Evolutionary conservation across 2,113 vertebrate species (phyloP).

Genomic region (Epinephelus cyanopodus): DNA sequence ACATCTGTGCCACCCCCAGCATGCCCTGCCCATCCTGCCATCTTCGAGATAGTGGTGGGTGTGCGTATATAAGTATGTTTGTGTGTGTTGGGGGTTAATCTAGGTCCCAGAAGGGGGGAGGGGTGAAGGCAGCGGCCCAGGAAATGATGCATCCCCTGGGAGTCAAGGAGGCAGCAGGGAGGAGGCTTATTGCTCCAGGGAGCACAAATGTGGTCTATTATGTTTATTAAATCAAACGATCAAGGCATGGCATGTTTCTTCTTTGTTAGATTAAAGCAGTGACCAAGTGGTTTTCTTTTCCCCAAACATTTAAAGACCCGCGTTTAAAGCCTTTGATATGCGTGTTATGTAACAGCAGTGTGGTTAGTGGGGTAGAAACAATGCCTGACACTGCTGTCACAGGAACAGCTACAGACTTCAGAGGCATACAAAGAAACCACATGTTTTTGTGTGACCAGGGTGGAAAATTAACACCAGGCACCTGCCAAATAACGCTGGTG

Average conservation of each 20-base stretch:
- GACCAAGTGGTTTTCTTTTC: conserved; percentile 32
- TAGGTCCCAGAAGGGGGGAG: conserved; percentile 57
- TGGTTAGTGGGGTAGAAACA: conserved; percentile 61
- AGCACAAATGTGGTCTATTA: conserved; percentile 70
- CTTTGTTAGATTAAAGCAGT: conserved; percentile 51
- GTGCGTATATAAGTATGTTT: neutral
- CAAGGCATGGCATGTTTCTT: conserved; percentile 40
- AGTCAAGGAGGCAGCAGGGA: conserved; percentile 68
- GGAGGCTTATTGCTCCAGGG: conserved; percentile 68
- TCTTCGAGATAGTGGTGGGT: conserved; percentile 23
- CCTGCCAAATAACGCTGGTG: conserved; percentile 12
- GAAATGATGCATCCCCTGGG: conserved; percentile 77
- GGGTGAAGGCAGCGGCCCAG: conserved; percentile 69
- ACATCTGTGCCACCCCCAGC: conserved; percentile 77
- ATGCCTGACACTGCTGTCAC: conserved; percentile 21
- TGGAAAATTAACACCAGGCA: conserved; percentile 18
- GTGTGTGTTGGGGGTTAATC: conserved; percentile 53
- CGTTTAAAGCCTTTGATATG: conserved; percentile 51
- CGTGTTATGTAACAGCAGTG: conserved; percentile 43
- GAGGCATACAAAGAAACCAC: neutral
- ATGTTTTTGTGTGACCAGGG: conserved; percentile 9
- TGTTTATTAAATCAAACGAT: conserved; percentile 71
- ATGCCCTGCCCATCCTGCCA: conserved; percentile 55
- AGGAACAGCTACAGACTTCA: neutral
- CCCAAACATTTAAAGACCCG: conserved; percentile 32